Percentiles rank a stretch among this genome's conserved stretches.
These are phyloP conservation scores for Scartelaos histophorus DNA, from an alignment of 2,113 vertebrate species.

Conservation along the genomic window DNA sequence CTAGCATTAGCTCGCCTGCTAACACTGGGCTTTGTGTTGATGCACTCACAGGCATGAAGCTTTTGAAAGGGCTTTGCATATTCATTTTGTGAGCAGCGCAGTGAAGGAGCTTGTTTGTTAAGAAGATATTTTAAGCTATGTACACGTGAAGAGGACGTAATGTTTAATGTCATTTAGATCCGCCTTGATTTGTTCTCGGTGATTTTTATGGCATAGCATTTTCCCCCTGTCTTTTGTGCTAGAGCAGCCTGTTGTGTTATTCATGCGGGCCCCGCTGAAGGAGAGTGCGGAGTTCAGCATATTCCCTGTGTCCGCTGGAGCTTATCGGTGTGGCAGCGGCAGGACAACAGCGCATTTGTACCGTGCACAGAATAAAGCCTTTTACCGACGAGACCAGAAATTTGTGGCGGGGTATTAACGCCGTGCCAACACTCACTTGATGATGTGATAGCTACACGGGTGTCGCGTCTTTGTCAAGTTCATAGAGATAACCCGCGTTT, in stretches of 20 bases:
- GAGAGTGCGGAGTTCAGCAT: constrained; percentile 73
- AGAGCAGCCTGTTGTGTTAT: constrained; percentile 78
- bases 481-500: not conserved
- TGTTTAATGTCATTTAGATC: constrained; percentile 6
- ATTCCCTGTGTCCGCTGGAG: constrained; percentile 38
- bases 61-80: constrained; percentile 78
- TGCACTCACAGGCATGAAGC: constrained; percentile 55
- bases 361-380: not conserved
- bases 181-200: constrained; percentile 32
- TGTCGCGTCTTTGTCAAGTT: not conserved
- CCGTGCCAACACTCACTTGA: not conserved
- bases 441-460: not conserved
- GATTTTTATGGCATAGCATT: constrained; percentile 59
- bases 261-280: constrained; percentile 73
- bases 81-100: constrained; percentile 70
- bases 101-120: constrained; percentile 40
- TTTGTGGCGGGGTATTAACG: not conserved
- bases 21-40: constrained; percentile 78
- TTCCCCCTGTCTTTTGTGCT: constrained; percentile 76
- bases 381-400: not conserved
- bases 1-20: constrained; percentile 68
- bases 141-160: not conserved
- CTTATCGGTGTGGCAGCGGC: constrained; percentile 8
- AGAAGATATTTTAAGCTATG: not conserved
- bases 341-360: constrained; percentile 11